Base-by-base conservation (phyloP, 2,113 vertebrate species). In the Paracanthobrama guichenoti region DNA sequence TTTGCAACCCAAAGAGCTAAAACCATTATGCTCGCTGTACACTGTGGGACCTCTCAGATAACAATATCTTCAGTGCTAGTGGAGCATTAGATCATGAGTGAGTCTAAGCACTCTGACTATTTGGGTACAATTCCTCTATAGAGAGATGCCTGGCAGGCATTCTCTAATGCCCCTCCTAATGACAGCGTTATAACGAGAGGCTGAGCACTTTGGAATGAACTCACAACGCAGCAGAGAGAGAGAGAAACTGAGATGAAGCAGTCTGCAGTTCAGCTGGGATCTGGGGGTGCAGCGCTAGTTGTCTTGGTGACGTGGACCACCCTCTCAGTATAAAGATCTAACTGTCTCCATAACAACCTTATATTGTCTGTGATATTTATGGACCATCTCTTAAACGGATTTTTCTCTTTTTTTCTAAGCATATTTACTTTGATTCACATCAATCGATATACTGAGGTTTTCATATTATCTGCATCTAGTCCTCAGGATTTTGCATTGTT, bases 151-250 rank as follows among this genome's bases (percentile, higher is more conserved):
- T 87, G 83, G 83, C 62, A 86, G 88, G 88, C 85, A 77, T 79
- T 86, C 84, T 79, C 77, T 88, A 88, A 86, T 86, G 89, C 81
- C 71, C 74, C 59, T 84, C 78, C 85, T 87, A 88, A 89, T 87
- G 88, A 85, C 72, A 82, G 16, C 53, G 73, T 76, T 86, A 86
- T 89, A 88, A 88, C 79, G 87, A 89, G 87, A 88, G 85, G 82
- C 85, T 89, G 86, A 88, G 83, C 87, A 87, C 85, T 86, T 86
- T 60, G 44, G 67, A 87, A 87, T 86, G 86, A 88, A 88, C 66
- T 85, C 67, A 14, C 73, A 83, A 77, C 26, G 46, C 76, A 66
- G 28, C 57, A 66, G 73, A 76, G 72, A 84, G 59, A 53, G 26
- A 35, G 48, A 39, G 39, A 39, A 35, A 35, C 35, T 0, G 26